A percentile compares a stretch with the other conserved stretches of the same genome.
Conservation (phyloP, 2,888 invertebrate species). For the Drosophila infuscata region DNA sequence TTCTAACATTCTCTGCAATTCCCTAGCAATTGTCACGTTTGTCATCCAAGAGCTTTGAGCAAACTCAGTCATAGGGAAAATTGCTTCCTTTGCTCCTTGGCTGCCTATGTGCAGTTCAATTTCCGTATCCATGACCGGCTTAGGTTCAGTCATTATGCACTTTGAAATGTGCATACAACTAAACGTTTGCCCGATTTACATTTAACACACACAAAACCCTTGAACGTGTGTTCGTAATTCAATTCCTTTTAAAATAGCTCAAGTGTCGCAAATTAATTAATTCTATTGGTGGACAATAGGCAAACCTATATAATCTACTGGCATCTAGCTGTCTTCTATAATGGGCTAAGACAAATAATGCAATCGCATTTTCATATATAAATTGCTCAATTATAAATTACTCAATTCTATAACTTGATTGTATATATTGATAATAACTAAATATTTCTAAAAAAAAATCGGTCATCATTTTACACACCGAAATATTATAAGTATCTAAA, state of each 20-base stretch:
- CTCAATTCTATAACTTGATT: not conserved
- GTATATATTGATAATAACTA: no score
- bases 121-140: constrained; percentile 32
- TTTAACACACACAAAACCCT: constrained; percentile 30
- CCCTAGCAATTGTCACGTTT: constrained; percentile 30
- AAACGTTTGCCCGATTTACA: constrained; percentile 29
- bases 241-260: constrained; percentile 53
- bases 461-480: not conserved
- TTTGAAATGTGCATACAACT: constrained; percentile 25
- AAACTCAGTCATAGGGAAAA: constrained; percentile 66
- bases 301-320: not conserved
- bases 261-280: constrained; percentile 66
- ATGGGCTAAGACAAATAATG: not conserved
- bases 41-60: constrained; percentile 48
- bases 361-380: not conserved
- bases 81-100: constrained; percentile 57
- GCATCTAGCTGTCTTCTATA: not conserved
- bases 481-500: not conserved
- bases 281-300: constrained; percentile 12
- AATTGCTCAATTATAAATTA: not conserved
- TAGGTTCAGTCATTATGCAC: constrained; percentile 15
- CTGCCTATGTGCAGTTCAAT: constrained; percentile 34
- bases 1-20: constrained; percentile 13
- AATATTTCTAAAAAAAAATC: no score
- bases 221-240: constrained; percentile 25